Percentiles rank a stretch among this genome's conserved stretches.
Conservation (phyloP, 2,113 vertebrate genomes). For the Caracal caracal region DNA sequence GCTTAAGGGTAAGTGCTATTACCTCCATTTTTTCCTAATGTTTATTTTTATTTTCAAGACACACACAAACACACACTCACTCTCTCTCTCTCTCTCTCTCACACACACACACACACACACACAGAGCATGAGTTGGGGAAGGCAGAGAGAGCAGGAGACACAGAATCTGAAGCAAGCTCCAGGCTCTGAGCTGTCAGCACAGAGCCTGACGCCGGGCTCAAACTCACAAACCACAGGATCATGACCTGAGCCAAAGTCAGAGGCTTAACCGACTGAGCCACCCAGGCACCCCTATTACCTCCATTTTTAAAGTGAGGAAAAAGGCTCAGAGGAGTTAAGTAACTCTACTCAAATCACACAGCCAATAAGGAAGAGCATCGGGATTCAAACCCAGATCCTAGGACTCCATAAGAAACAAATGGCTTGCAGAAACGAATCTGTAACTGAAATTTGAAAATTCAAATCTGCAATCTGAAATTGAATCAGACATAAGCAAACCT, state of each 20-base stretch:
- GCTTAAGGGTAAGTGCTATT: neutral
- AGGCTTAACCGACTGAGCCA: too few relatives aligned
- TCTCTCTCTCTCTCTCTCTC: too few relatives aligned
- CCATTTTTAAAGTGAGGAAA: neutral
- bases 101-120: too few relatives aligned
- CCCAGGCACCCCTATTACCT: too few relatives aligned
- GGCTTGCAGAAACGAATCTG: neutral
- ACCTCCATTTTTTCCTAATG: neutral
- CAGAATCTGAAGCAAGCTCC: too few relatives aligned
- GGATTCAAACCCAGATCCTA: neutral
- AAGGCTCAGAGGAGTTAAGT: neutral
- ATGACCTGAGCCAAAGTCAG: too few relatives aligned
- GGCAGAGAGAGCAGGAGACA: too few relatives aligned
- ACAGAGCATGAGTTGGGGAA: fast-evolving
- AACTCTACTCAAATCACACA: neutral
- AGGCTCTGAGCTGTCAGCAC: too few relatives aligned
- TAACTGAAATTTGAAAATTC: neutral
- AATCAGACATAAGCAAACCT: neutral
- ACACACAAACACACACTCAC: too few relatives aligned
- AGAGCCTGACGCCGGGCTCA: too few relatives aligned
- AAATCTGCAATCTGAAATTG: neutral
- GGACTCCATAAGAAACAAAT: neutral
- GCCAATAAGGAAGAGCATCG: neutral
- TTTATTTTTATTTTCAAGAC: too few relatives aligned
- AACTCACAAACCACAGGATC: too few relatives aligned